These are phyloP conservation scores for Eremophila alpestris DNA, from an alignment of 2,797 vertebrate species.

Conservation along the genomic window DNA sequence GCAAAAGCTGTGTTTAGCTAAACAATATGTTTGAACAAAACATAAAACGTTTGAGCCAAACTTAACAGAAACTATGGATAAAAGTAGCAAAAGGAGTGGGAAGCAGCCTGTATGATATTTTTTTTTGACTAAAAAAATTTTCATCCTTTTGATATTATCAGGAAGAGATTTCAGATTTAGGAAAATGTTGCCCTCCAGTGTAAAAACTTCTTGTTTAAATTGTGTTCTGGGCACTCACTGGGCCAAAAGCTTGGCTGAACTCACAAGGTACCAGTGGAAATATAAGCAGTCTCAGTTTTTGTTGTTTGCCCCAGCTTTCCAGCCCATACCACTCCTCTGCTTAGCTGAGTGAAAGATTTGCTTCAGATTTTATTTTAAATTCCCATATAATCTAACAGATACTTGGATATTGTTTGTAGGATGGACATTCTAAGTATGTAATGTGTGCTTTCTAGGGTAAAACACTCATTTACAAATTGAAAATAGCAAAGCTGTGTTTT, in stretches of 20 bases:
- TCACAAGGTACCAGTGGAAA: background rate
- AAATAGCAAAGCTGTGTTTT: background rate
- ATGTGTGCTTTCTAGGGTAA: background rate
- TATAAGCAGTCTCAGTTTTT: background rate
- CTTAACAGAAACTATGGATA: background rate
- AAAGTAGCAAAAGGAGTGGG: background rate
- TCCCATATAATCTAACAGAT: background rate
- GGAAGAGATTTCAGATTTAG: background rate
- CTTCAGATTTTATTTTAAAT: background rate
- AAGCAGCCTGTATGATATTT: background rate
- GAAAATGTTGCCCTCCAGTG: background rate
- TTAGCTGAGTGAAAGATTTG: background rate
- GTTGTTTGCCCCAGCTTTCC: background rate
- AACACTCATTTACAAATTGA: background rate
- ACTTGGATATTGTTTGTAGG: background rate
- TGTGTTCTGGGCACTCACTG: background rate
- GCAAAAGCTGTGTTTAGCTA: background rate
- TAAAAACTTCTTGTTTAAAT: background rate
- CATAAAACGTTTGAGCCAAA: background rate
- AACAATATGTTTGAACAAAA: background rate
- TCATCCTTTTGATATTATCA: background rate
- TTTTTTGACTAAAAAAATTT: accelerated
- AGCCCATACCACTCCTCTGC: background rate
- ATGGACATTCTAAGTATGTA: background rate
- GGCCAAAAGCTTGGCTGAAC: background rate